Percentiles rank a stretch among this genome's conserved stretches.
Conservation (phyloP, 37 sponge, comb jelly and placozoan species). For the Geodia barretti region DNA sequence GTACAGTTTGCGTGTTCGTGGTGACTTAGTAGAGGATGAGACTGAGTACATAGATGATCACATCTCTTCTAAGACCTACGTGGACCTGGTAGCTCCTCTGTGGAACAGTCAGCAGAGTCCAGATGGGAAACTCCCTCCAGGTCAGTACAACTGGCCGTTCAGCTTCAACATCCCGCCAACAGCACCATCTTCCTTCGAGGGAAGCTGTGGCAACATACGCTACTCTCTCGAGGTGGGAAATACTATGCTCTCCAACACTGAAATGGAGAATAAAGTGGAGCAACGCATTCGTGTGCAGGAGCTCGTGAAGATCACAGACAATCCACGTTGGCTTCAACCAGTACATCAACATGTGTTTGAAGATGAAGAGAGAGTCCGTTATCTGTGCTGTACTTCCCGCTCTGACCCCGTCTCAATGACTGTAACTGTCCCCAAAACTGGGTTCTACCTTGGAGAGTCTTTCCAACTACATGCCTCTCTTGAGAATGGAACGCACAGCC, state of each 20-base stretch:
- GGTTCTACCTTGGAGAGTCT: conserved; percentile 59
- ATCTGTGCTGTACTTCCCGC: conserved; percentile 80
- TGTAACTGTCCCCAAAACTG: conserved; percentile 46
- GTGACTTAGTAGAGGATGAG: conserved; percentile 30
- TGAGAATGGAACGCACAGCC: conserved; percentile 54
- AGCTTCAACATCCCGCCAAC: conserved; percentile 27
- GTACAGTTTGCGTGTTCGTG: conserved; percentile 3
- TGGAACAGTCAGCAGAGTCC: conserved; percentile 28
- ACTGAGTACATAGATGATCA: conserved; percentile 30
- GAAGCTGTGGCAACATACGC: conserved; percentile 42
- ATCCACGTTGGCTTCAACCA: conserved; percentile 20
- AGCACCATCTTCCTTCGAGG: conserved; percentile 25
- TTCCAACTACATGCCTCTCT: conserved; percentile 36
- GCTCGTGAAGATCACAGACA: conserved; percentile 44
- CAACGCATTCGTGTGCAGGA: conserved; percentile 40
- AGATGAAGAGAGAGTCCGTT: conserved; percentile 56
- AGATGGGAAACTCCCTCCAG: conserved; percentile 25
- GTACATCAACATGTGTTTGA: conserved; percentile 12
- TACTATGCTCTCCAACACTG: conserved; percentile 27
- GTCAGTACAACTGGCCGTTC: conserved; percentile 47
- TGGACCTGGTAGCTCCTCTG: conserved; percentile 9
- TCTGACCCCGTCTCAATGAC: conserved; percentile 57
- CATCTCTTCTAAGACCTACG: conserved; percentile 22
- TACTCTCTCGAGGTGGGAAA: conserved; percentile 54
- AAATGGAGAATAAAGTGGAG: conserved; percentile 42